A percentile compares a stretch with the other conserved stretches of the same genome.
Evolutionary conservation across 2,888 invertebrate genomes (phyloP).

Genomic region (Callinectes sapidus): DNA sequence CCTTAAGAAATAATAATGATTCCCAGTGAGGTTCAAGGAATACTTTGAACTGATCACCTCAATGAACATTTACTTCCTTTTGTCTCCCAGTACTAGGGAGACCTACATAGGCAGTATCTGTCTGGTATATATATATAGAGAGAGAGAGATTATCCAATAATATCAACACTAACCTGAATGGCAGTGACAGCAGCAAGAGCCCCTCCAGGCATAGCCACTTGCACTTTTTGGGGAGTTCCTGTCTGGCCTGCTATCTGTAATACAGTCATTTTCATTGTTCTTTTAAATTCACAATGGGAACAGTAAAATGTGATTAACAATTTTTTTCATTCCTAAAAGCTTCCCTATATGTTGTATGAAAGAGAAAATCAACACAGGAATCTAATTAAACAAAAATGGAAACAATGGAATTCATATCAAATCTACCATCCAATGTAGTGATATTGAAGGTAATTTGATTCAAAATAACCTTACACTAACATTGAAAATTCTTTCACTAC

Average conservation of each 20-base stretch:
- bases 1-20: too few relatives aligned
- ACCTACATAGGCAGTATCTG: background rate
- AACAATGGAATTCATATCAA: background rate
- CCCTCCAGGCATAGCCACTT: constrained; percentile 76
- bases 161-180: constrained; percentile 71
- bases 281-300: background rate
- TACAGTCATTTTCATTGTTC: background rate
- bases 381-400: background rate
- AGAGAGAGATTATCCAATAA: too few relatives aligned
- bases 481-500: too few relatives aligned
- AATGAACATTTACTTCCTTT: too few relatives aligned
- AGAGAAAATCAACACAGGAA: background rate
- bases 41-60: too few relatives aligned
- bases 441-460: too few relatives aligned
- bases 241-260: constrained; percentile 65
- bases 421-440: too few relatives aligned
- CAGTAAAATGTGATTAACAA: background rate
- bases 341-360: background rate
- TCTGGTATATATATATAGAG: too few relatives aligned
- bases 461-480: too few relatives aligned
- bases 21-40: too few relatives aligned
- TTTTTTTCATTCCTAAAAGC: too few relatives aligned
- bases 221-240: constrained; percentile 75
- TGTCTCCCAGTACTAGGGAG: too few relatives aligned
- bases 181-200: constrained; percentile 74